A percentile compares a stretch with the other conserved stretches of the same genome.
Evolutionary conservation across 1,140 invertebrate species (phyloP).

Genomic region (Oryzaephilus surinamensis): DNA sequence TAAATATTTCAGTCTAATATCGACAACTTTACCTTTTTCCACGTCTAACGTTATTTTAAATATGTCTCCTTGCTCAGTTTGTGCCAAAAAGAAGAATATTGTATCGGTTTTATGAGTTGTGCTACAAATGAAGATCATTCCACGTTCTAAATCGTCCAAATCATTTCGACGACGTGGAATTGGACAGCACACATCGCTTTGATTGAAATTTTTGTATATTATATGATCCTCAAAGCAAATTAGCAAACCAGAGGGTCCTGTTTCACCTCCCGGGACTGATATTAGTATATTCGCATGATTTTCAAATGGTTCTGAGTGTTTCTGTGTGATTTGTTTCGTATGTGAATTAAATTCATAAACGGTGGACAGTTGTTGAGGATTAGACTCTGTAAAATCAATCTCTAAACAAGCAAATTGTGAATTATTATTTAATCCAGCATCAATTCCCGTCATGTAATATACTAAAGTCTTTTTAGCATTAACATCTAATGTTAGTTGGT

Average conservation of each 20-base stretch:
- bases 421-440: conserved; percentile 99
- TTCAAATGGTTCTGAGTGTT: conserved; percentile 96
- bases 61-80: conserved; percentile 94
- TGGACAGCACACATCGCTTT: conserved; percentile 97
- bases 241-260: conserved; percentile 95
- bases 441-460: conserved; percentile 97
- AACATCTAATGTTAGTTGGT: conserved; percentile 94
- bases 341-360: conserved; percentile 99
- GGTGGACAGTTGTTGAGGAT: conserved; percentile 91
- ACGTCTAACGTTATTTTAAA: conserved; percentile 98
- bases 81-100: conserved; percentile 95
- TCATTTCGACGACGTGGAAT: conserved; percentile 96
- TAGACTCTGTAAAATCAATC: conserved; percentile 99
- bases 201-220: conserved; percentile 99
- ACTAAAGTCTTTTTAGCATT: conserved; percentile 99
- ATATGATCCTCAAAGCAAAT: conserved; percentile 99
- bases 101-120: conserved; percentile 99
- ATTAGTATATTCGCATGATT: conserved; percentile 98
- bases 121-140: conserved; percentile 99
- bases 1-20: conserved; percentile 99
- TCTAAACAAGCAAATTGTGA: conserved; percentile 99
- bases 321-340: conserved; percentile 96
- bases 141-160: conserved; percentile 97
- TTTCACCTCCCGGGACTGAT: conserved; percentile 89
- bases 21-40: conserved; percentile 96